A percentile compares a stretch with the other conserved stretches of the same genome.
These are phyloP conservation scores for Galendromus occidentalis DNA, from an alignment of 1,140 invertebrate species.

Conservation along the genomic window DNA sequence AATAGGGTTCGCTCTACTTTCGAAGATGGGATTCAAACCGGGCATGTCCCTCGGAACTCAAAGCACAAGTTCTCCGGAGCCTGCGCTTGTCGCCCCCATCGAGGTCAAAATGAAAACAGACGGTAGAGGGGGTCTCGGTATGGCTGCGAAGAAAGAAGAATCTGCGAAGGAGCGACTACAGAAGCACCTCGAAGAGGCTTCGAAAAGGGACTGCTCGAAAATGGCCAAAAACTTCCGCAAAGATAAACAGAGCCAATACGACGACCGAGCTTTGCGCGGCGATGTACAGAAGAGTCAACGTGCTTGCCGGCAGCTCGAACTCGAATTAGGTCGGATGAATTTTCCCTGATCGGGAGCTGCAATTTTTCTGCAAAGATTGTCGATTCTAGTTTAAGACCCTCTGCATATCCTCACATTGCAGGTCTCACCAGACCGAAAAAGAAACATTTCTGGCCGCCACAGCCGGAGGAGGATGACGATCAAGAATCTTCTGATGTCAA, in stretches of 20 bases:
- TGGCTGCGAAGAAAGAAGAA: neutral
- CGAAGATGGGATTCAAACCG: conserved; percentile 1
- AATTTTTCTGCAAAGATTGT: too few species aligned
- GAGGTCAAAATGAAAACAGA: neutral
- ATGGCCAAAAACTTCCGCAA: neutral
- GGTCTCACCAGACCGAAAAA: too few species aligned
- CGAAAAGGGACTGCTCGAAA: neutral
- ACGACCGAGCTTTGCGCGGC: neutral
- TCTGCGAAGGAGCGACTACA: neutral
- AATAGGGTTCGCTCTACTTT: neutral
- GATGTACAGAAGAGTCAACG: neutral
- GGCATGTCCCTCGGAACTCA: neutral
- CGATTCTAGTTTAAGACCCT: too few species aligned
- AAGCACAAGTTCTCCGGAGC: neutral
- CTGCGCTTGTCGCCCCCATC: neutral
- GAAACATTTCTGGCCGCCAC: too few species aligned
- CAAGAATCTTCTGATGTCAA: too few species aligned
- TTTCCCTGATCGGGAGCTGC: neutral
- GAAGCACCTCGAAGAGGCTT: neutral
- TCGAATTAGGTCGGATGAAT: neutral
- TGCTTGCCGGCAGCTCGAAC: neutral
- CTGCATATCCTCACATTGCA: too few species aligned
- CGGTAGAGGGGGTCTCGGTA: neutral
- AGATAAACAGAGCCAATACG: neutral
- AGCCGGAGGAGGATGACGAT: too few species aligned